Conservation (phyloP, 2,113 vertebrate genomes). For the Chionis minor region DNA sequence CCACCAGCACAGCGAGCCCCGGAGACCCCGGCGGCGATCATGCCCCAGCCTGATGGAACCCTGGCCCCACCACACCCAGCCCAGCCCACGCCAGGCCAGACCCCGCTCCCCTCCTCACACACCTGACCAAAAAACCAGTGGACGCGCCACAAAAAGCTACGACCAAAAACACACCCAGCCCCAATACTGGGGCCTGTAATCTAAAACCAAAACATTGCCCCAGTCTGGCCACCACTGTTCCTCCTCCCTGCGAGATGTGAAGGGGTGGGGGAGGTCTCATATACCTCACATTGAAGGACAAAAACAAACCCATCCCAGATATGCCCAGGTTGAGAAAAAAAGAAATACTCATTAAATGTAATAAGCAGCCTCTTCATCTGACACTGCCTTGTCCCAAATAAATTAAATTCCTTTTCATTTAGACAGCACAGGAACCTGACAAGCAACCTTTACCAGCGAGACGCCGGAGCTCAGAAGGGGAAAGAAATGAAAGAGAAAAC, state of each 20-base stretch:
- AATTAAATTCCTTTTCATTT: conserved; percentile 86
- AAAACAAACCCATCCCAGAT: conserved; percentile 78
- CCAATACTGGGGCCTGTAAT: neutral
- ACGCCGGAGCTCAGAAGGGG: conserved; percentile 43
- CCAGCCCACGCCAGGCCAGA: neutral
- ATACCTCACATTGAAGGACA: conserved; percentile 65
- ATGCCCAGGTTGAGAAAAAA: conserved; percentile 62
- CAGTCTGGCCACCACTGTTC: neutral
- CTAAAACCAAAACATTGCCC: conserved; percentile 28
- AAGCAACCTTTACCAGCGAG: conserved; percentile 75
- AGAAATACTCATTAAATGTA: conserved; percentile 78
- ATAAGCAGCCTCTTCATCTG: conserved; percentile 79
- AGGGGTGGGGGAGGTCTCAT: conserved; percentile 25
- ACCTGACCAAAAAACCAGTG: neutral
- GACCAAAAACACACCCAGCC: neutral
- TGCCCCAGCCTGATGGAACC: neutral
- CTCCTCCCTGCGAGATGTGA: neutral
- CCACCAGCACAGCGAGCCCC: neutral
- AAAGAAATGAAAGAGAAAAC: conserved; percentile 71
- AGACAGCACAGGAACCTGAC: conserved; percentile 80
- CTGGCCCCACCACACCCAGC: neutral
- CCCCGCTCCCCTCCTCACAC: neutral
- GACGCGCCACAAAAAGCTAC: neutral
- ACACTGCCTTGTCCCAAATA: conserved; percentile 86
- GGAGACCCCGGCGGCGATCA: accelerated